Base-by-base conservation (phyloP, 2,888 invertebrate species). In the Pandemis cinnamomeana region DNA sequence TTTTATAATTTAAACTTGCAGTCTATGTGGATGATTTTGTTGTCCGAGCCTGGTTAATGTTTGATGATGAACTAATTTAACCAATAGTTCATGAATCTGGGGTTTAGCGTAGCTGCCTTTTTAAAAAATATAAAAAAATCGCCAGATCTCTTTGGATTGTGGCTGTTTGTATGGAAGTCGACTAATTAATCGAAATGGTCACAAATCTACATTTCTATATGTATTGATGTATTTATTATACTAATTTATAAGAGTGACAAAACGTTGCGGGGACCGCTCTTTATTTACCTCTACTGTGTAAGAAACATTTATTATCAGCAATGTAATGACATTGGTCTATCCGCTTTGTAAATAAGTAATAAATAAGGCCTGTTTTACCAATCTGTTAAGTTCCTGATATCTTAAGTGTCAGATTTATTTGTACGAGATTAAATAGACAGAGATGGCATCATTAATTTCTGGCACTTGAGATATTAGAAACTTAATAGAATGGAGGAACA, bases 141-240 rank as follows among this genome's bases (percentile, higher is more conserved):
- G 27, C 27, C 27, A 27, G 58, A 58, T 36, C 58, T 27, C 20
- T 15, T 15, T 5, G 58, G 5, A 27, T 27, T 58, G 27, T 27
- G 27, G 53, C 53, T 48, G 48, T 48, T 55, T 55, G 15, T 7
- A 15, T n/a, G n/a, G 7, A 7, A 55, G 20, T 15, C 15, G 15
- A 20, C 53, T 15, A 55, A 55, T 55, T 55, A 55, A 7, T 1
- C 8, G 53, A 27, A 20, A 46, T 48, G 20, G 48, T n/a, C 51
- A 60, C 10, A 13, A 15, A 4, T 41, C 13, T 51, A 0, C 46
- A 53, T 67, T 15, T 15, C 44, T 55, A 72, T 36, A 20, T 72
- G 27, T 36, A 64, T 72, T 13, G 55, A 72, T 72, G 68, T 72
- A 72, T 72, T 68, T 68, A 72, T 68, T 55, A 58, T 55, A 55